Base-by-base conservation (phyloP, 2,113 vertebrate genomes). In the Dromiciops gliroides region DNA sequence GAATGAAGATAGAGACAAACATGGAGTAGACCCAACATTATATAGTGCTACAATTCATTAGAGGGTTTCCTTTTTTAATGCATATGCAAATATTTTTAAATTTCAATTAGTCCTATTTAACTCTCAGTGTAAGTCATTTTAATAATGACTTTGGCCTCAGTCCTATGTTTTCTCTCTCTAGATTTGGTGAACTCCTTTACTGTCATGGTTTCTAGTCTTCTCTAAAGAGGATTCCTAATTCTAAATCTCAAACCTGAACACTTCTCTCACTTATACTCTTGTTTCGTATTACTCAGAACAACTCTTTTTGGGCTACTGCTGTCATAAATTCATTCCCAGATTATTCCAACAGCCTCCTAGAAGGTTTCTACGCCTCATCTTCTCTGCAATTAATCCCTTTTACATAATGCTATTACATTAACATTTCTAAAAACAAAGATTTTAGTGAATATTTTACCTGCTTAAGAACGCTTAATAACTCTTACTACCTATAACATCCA, bases 361-460 rank as follows among this genome's bases (percentile, higher is more conserved):
- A 48, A 93, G 48, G n/a, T 93, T 31, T 92, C 51, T 28, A 25
- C 92, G 48, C n/a, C 96, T 95, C 89, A 4, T 92, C 37, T 95
- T 92, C 51, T 90, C 7, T 26, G 7, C 6, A 94, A 51, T 94
- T 93, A 95, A 89, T 53, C 11, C 4, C 96, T 92, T 96, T 83
- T 96, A 90, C n/a, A 95, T 92, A 95, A 94, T 90, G 44, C 1
- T 92, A 5, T 1, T 93, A 96, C 23, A 48, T 2, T 88, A 94
- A 91, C 51, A 25, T 91, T 95, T 26, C 28, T 49, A 95, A 83
- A 95, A 90, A 91, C 90, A 89, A 0, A 92, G 10, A 23, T 94
- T 89, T 95, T 92, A 26, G 89, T 44, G 37, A 92, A 93, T 75
- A 48, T 48, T 11, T 26, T 50, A 49, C 25, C 11, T 83, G 23